A percentile compares a stretch with the other conserved stretches of the same genome.
phyloP scores from a whole-genome alignment of 2,113 vertebrate species.

The Gymnocephalus cernua region DNA sequence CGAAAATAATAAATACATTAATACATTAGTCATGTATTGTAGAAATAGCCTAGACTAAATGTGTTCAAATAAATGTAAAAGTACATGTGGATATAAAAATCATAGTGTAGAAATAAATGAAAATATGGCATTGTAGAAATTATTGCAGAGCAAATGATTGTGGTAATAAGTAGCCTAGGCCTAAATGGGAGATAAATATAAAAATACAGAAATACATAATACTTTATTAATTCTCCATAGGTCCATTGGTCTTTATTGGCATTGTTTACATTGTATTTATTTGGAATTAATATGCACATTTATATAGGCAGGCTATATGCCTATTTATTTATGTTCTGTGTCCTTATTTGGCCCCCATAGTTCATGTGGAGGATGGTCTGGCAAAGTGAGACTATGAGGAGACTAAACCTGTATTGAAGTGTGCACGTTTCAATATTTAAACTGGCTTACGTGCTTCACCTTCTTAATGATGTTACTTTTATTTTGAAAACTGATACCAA shows the following conservation, averaged over 20 bases:
- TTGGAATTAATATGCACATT: not conserved
- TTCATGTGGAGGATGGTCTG: not conserved
- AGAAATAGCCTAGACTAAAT: no score
- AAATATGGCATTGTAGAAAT: not conserved
- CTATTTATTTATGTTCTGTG: not conserved
- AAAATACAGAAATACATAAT: not conserved
- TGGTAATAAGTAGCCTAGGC: not conserved
- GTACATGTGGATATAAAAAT: no score
- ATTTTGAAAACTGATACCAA: constrained; percentile 1
- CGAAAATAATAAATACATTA: not conserved
- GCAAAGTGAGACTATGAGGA: not conserved
- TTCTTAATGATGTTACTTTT: not conserved
- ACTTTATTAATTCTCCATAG: not conserved
- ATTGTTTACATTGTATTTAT: not conserved
- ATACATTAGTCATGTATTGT: no score
- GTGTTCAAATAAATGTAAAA: not conserved
- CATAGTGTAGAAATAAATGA: not conserved
- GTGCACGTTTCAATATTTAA: not conserved
- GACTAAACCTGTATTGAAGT: not conserved
- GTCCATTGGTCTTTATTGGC: not conserved
- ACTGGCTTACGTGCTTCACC: not conserved
- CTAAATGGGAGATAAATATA: not conserved
- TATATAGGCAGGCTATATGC: not conserved
- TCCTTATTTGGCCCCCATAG: no score
- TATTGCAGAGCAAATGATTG: not conserved